A percentile compares a stretch with the other conserved stretches of the same genome.
These are phyloP conservation scores for Thaleichthys pacificus DNA, from an alignment of 2,797 vertebrate species.

Conservation along the genomic window DNA sequence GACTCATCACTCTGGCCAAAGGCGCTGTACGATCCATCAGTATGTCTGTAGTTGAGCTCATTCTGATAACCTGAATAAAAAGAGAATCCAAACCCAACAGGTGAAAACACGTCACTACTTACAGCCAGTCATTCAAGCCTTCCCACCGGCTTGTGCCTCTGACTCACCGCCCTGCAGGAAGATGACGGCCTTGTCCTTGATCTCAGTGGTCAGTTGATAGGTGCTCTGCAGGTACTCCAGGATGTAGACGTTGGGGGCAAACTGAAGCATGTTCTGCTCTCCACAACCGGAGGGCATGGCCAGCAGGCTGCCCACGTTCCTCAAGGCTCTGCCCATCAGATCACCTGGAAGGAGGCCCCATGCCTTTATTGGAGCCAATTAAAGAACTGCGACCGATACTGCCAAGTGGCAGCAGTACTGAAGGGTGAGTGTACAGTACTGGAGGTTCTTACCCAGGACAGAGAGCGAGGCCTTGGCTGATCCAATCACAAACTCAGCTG, in stretches of 20 bases:
- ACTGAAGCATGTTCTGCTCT: conserved; percentile 80
- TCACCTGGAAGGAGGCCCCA: conserved; percentile 68
- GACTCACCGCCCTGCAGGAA: conserved; percentile 76
- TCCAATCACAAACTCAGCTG: background rate
- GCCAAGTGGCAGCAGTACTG: background rate
- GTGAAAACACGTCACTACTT: background rate
- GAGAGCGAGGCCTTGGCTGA: background rate
- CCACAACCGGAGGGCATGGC: conserved; percentile 81
- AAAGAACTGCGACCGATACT: too few relatives aligned
- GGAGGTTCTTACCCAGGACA: background rate
- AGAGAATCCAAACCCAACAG: background rate
- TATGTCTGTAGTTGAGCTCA: conserved; percentile 76
- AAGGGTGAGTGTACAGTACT: background rate
- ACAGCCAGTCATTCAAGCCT: background rate
- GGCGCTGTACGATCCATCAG: conserved; percentile 74
- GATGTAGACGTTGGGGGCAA: conserved; percentile 80
- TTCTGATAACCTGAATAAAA: conserved; percentile 77
- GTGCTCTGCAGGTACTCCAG: conserved; percentile 78
- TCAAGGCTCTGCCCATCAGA: conserved; percentile 75
- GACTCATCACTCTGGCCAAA: conserved; percentile 62
- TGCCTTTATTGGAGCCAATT: background rate
- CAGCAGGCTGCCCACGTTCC: conserved; percentile 76
- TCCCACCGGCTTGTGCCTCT: background rate
- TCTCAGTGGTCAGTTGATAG: conserved; percentile 66
- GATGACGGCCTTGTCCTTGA: conserved; percentile 55